Conservation (phyloP, 2,888 invertebrate species). For the Micoletzkya japonica region DNA sequence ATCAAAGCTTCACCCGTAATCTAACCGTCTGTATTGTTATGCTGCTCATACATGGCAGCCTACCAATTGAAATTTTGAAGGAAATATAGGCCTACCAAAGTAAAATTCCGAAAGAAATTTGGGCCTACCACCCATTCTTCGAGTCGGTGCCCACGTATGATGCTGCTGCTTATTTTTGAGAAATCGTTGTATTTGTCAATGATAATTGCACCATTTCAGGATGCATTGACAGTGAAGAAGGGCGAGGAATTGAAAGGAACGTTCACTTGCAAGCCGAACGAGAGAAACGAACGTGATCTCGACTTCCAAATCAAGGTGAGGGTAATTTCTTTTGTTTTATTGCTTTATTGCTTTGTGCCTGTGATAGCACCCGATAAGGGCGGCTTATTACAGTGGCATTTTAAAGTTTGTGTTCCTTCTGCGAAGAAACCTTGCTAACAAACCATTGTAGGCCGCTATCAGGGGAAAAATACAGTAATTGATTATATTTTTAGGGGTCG, state of each 20-base stretch:
- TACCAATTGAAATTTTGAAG: too few relatives aligned
- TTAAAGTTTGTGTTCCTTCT: conserved; percentile 2
- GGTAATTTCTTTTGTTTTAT: conserved; percentile 72
- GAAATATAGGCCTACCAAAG: too few relatives aligned
- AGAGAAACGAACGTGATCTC: conserved; percentile 89
- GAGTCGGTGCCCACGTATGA: too few relatives aligned
- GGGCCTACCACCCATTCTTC: too few relatives aligned
- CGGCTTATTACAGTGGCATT: conserved; percentile 41
- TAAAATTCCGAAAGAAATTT: too few relatives aligned
- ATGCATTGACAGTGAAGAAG: conserved; percentile 93
- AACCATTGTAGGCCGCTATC: neutral
- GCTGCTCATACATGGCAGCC: too few relatives aligned
- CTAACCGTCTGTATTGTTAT: too few relatives aligned
- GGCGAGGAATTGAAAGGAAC: conserved; percentile 80
- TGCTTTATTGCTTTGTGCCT: too few relatives aligned
- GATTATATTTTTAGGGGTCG: too few relatives aligned
- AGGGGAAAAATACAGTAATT: too few relatives aligned
- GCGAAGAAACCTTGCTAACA: neutral
- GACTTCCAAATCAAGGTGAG: conserved; percentile 79
- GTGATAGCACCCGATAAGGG: too few relatives aligned
- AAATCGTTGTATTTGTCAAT: neutral
- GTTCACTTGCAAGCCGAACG: conserved; percentile 92
- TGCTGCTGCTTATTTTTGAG: neutral
- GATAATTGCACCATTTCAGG: conserved; percentile 63
- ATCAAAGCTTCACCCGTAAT: too few relatives aligned